Conservation (phyloP, 2,888 invertebrate genomes). For the Diarsia rubi region DNA sequence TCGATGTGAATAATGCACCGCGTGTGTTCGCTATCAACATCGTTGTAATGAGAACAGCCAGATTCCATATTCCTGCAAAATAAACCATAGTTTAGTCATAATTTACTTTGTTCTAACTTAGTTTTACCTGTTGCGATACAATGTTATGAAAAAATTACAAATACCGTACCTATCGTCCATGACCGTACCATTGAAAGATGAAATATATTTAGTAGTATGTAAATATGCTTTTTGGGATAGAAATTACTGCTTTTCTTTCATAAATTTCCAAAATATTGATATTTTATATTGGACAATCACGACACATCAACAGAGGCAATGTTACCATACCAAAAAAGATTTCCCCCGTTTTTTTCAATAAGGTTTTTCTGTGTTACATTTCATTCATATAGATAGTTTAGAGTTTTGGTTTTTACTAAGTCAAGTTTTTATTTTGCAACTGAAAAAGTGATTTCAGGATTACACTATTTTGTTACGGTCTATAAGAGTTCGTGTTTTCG, state of each 20-base stretch:
- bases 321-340: conserved; percentile 77
- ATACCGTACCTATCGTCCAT: conserved; percentile 87
- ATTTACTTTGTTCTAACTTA: conserved; percentile 85
- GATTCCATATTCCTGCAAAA: conserved; percentile 88
- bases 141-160: conserved; percentile 72
- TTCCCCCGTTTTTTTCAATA: conserved; percentile 62
- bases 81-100: conserved; percentile 80
- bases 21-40: conserved; percentile 89
- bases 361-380: neutral
- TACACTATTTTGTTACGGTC: neutral
- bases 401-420: no score
- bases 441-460: neutral
- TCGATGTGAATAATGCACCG: conserved; percentile 95
- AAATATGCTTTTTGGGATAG: conserved; percentile 77
- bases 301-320: conserved; percentile 89
- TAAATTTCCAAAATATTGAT: conserved; percentile 88
- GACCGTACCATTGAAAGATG: conserved; percentile 81
- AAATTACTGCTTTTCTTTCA: conserved; percentile 86
- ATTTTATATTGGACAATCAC: conserved; percentile 88
- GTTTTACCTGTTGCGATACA: conserved; percentile 86
- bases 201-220: conserved; percentile 78
- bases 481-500: neutral
- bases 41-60: conserved; percentile 84
- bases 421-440: neutral
- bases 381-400: neutral